A percentile compares a stretch with the other conserved stretches of the same genome.
Conservation (phyloP, 2,113 vertebrate species). For the Oncorhynchus nerka region DNA sequence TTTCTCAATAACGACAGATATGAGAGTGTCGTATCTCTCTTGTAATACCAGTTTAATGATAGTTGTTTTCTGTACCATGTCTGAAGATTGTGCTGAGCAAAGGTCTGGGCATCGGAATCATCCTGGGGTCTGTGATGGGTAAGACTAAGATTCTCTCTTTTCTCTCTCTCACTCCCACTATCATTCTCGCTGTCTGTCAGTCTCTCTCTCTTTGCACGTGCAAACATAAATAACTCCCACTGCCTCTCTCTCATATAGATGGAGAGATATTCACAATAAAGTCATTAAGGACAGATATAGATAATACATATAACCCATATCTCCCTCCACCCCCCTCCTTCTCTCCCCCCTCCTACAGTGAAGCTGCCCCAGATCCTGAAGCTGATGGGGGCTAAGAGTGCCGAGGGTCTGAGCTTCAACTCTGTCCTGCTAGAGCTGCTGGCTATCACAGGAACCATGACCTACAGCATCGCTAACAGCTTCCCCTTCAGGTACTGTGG, state of each 20-base stretch:
- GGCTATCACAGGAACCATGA: conserved; percentile 84
- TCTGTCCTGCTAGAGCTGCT: conserved; percentile 82
- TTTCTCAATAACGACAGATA: background rate
- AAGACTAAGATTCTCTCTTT: conserved; percentile 36
- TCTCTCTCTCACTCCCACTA: background rate
- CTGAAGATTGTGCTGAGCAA: conserved; percentile 88
- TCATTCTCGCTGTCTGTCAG: background rate
- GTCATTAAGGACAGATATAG: background rate
- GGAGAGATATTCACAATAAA: too few relatives aligned
- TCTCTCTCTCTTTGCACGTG: background rate
- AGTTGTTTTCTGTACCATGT: conserved; percentile 69
- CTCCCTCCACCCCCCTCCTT: background rate
- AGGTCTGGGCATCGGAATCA: conserved; percentile 83
- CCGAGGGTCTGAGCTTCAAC: conserved; percentile 83
- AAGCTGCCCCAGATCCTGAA: conserved; percentile 89
- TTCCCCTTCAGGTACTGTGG: conserved; percentile 86
- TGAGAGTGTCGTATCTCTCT: background rate
- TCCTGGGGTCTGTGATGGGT: conserved; percentile 88
- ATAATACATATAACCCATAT: background rate
- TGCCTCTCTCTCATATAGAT: too few relatives aligned
- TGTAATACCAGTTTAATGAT: background rate
- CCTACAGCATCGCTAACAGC: conserved; percentile 79
- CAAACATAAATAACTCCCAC: too few relatives aligned
- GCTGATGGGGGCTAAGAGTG: conserved; percentile 78
- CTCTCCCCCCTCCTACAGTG: conserved; percentile 62